These are phyloP conservation scores for Megaceryle torquata DNA, from an alignment of 2,113 vertebrate species.

Conservation along the genomic window DNA sequence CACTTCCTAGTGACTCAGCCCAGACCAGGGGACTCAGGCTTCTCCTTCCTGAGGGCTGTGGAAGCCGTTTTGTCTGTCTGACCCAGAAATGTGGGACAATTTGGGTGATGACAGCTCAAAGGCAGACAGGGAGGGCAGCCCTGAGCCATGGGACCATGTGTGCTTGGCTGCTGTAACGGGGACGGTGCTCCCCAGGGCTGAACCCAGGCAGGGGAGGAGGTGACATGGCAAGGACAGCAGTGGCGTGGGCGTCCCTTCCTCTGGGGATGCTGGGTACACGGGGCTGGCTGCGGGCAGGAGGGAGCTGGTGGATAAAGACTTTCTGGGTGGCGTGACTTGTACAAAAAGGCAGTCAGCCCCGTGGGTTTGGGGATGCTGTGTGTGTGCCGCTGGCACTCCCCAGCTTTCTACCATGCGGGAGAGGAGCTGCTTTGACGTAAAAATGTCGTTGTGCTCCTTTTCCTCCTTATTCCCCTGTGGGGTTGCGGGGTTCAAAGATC, in stretches of 20 bases:
- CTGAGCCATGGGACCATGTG: fast-evolving
- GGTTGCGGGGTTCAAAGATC: background rate
- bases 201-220: background rate
- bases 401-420: background rate
- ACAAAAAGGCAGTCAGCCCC: background rate
- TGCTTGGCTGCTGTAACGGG: background rate
- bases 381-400: fast-evolving
- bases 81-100: background rate
- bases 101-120: background rate
- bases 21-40: background rate
- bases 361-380: background rate
- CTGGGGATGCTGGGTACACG: background rate
- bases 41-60: background rate
- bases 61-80: background rate
- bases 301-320: background rate
- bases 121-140: background rate
- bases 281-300: background rate
- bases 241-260: background rate
- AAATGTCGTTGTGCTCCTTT: background rate
- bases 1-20: background rate
- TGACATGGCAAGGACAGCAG: background rate
- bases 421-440: background rate
- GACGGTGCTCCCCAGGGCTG: background rate
- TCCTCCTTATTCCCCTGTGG: background rate
- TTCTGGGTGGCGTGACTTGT: fast-evolving